A percentile compares a stretch with the other conserved stretches of the same genome.
Conservation (phyloP, 2,888 invertebrate species). For the Oxytorus armatus region DNA sequence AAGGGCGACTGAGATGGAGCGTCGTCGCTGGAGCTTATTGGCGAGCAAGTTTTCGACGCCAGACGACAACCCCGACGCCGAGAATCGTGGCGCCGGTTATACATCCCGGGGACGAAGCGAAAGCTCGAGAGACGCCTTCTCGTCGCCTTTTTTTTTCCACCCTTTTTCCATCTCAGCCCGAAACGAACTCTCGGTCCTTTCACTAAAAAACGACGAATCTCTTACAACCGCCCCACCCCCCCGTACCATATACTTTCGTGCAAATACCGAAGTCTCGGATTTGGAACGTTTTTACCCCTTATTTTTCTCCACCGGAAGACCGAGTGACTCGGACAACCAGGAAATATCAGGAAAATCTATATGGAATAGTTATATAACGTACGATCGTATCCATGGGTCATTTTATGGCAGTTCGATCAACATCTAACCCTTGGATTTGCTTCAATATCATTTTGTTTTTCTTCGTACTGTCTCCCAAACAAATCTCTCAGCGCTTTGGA, state of each 20-base stretch:
- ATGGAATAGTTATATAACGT: not conserved
- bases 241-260: slow-evolving; percentile 30
- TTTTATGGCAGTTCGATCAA: not conserved
- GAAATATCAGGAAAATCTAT: slow-evolving; percentile 40
- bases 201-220: slow-evolving; percentile 64
- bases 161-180: slow-evolving; percentile 9
- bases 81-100: slow-evolving; percentile 76
- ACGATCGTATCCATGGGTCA: not conserved
- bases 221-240: slow-evolving; percentile 11
- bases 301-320: slow-evolving; percentile 38
- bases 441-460: no score
- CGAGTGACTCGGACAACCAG: slow-evolving; percentile 35
- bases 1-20: not conserved
- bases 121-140: slow-evolving; percentile 36
- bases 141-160: slow-evolving; percentile 30
- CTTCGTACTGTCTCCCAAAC: no score
- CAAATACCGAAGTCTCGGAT: slow-evolving; percentile 32
- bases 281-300: slow-evolving; percentile 29
- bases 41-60: slow-evolving; percentile 76
- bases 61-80: slow-evolving; percentile 73
- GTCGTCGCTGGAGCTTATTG: slow-evolving; percentile 75
- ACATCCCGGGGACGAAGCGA: slow-evolving; percentile 40
- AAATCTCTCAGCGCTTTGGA: no score
- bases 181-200: slow-evolving; percentile 54
- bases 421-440: not conserved